Evolutionary conservation across 1,140 invertebrate genomes (phyloP), one percentile per base, ranked within the genome.

Genomic region (Atopsyche davidsoni): DNA sequence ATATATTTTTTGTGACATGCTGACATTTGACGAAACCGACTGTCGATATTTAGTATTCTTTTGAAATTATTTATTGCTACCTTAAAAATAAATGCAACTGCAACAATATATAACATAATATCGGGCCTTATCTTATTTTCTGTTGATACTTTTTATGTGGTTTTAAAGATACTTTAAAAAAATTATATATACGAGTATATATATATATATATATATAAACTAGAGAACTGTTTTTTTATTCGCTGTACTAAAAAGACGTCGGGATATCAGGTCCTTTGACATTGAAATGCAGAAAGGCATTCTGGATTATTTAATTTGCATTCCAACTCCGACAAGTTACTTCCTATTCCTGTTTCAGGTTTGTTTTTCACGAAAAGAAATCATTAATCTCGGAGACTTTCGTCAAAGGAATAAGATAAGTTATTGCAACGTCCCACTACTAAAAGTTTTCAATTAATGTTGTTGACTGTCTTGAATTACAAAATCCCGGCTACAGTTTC

Each of bases 261-360:
- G 46, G 28, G 46, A 53, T 50, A 53, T 53, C 41, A 47, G 38
- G 38, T 53, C 55, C 55, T 57, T 57, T 57, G 55, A 57, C 55
- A 57, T 57, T 57, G 55, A 57, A 57, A 57, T 57, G 55, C 47
- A 51, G 53, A 57, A 51, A 51, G 48, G 55, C 55, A 53, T 53
- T 53, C 46, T 42, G 28, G 55, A 57, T 57, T 57, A 57, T 57
- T 57, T 53, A 57, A 57, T 57, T 53, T 57, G 47, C 55, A 57
- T 50, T 39, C 45, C 23, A 34, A 46, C 51, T 57, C 18, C 42
- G 36, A 21, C 39, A 22, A 50, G 34, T 23, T 38, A 39, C 46
- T 38, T 46, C 31, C 46, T 36, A 42, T 43, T 40, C 17, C 28
- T 18, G 13, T 34, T 19, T 22, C 39, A 34, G 55, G 53, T 57